Evolutionary conservation across 1,140 invertebrate genomes (phyloP).

Genomic region (Eumaeus atala): DNA sequence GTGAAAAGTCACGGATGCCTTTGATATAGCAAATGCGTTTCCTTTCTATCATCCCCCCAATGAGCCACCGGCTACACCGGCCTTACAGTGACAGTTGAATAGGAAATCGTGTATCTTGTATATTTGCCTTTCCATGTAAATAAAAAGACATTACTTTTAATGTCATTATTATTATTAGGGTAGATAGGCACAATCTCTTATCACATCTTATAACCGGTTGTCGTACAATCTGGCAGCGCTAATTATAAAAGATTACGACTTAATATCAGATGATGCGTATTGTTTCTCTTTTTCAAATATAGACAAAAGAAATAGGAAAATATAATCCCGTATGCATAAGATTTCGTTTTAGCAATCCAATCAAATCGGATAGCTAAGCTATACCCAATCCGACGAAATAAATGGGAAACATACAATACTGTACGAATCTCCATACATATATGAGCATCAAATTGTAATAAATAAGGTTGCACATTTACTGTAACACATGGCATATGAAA

Average conservation of each 20-base stretch:
- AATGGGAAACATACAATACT: conserved; percentile 5
- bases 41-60: too few species aligned
- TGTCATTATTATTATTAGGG: too few species aligned
- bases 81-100: too few species aligned
- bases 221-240: too few species aligned
- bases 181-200: too few species aligned
- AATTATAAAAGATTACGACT: not conserved
- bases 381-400: not conserved
- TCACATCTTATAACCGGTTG: too few species aligned
- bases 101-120: too few species aligned
- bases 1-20: too few species aligned
- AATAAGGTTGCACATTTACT: not conserved
- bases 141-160: too few species aligned
- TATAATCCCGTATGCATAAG: conserved; percentile 3
- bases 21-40: too few species aligned
- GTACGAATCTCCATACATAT: not conserved
- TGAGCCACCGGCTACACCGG: too few species aligned
- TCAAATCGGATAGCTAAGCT: conserved; percentile 7
- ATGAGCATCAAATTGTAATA: conserved; percentile 6
- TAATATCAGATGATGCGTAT: not conserved
- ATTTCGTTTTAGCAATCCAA: conserved; percentile 7
- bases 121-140: too few species aligned
- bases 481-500: not conserved
- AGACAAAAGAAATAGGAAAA: conserved; percentile 2
- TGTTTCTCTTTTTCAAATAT: not conserved